Evolutionary conservation across 2,888 invertebrate genomes (phyloP).

Genomic region (Osmoderma eremita): DNA sequence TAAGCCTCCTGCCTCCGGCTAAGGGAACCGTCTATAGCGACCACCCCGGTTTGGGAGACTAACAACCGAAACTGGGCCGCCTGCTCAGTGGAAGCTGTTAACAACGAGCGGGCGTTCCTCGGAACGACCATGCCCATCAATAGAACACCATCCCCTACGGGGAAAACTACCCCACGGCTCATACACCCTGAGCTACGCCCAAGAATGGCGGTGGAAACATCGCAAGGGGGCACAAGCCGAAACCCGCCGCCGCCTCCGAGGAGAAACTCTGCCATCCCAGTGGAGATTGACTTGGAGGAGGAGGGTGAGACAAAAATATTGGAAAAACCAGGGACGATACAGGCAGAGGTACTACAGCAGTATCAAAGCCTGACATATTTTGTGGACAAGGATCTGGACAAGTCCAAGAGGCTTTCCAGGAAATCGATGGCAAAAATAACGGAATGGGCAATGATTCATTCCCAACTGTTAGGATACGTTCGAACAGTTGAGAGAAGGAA

Average conservation of each 20-base stretch:
- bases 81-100: slow-evolving; percentile 5
- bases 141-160: too few species aligned
- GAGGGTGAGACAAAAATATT: too few species aligned
- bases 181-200: too few species aligned
- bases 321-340: too few species aligned
- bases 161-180: too few species aligned
- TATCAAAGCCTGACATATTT: background rate
- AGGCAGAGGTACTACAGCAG: background rate
- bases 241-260: too few species aligned
- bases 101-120: too few species aligned
- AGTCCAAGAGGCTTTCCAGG: background rate
- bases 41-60: background rate
- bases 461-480: background rate
- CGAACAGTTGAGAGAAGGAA: background rate
- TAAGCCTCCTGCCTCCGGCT: slow-evolving; percentile 19
- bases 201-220: too few species aligned
- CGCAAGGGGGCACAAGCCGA: too few species aligned
- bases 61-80: background rate
- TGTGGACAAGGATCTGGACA: slow-evolving; percentile 12
- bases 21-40: background rate
- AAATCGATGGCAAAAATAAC: slow-evolving; percentile 1
- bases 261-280: too few species aligned
- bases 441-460: background rate
- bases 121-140: too few species aligned
- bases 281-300: too few species aligned